phyloP scores from a whole-genome alignment of 2,797 vertebrate genomes.

The Micrastur ruficollis region DNA sequence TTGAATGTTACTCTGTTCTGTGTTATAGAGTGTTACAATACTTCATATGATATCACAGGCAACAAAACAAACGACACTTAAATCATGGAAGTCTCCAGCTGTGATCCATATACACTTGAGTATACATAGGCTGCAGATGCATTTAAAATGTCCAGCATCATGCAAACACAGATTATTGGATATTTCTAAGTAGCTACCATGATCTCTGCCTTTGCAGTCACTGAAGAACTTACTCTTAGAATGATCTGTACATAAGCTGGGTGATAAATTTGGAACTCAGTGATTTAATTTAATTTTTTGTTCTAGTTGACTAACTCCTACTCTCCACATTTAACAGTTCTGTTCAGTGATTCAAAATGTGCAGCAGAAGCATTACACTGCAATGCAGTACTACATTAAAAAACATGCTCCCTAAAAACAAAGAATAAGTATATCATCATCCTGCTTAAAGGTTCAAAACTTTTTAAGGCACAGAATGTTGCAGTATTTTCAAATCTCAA shows the following conservation, averaged over 20 bases:
- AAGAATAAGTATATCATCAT: background rate
- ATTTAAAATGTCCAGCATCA: background rate
- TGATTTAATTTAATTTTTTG: background rate
- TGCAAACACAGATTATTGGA: background rate
- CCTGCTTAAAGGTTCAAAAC: background rate
- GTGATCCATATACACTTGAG: background rate
- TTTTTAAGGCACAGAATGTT: background rate
- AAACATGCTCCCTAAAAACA: background rate
- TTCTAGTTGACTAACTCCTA: background rate
- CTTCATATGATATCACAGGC: background rate
- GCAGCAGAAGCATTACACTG: background rate
- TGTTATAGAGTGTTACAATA: background rate
- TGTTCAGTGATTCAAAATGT: background rate
- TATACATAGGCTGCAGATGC: background rate
- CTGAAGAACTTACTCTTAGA: background rate
- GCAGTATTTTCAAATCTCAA: background rate
- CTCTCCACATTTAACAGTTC: background rate
- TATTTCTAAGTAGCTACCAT: background rate
- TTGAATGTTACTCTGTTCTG: background rate
- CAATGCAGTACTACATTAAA: background rate
- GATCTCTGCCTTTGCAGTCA: background rate
- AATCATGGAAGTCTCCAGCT: background rate
- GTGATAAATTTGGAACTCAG: background rate
- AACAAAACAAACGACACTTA: background rate
- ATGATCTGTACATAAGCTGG: background rate